Conservation (phyloP, 2,888 invertebrate species). For the Oasisia sp. region DNA sequence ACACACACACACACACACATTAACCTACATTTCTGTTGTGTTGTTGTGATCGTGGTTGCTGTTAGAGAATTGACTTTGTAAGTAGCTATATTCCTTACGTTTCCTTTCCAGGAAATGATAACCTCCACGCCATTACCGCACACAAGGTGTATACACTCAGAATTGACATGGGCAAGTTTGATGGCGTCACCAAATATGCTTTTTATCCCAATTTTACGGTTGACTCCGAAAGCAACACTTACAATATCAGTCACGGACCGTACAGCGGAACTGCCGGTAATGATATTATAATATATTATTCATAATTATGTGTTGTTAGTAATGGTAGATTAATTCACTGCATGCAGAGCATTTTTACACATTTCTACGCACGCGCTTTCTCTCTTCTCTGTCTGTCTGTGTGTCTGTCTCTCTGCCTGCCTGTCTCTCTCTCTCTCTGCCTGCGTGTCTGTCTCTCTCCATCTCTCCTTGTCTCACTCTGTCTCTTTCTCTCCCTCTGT, state of each 20-base stretch:
- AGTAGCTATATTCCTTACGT: neutral
- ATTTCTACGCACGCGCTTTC: too few relatives aligned
- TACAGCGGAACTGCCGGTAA: constrained; percentile 13
- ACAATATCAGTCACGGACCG: neutral
- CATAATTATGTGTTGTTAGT: neutral
- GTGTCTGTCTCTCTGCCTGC: too few relatives aligned
- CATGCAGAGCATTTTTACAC: too few relatives aligned
- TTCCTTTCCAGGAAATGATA: neutral
- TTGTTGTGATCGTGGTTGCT: neutral
- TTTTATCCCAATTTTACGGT: neutral
- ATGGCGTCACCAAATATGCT: constrained; percentile 14
- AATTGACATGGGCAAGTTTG: neutral
- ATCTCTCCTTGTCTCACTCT: too few relatives aligned
- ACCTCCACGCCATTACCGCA: neutral
- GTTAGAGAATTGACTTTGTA: neutral
- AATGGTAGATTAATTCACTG: too few relatives aligned
- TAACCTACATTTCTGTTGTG: too few relatives aligned
- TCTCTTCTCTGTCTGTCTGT: too few relatives aligned
- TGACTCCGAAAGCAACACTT: neutral
- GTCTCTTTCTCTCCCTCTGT: too few relatives aligned
- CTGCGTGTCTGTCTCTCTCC: too few relatives aligned
- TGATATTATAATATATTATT: neutral
- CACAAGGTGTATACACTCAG: constrained; percentile 1
- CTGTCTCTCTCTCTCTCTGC: too few relatives aligned
- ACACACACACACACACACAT: too few relatives aligned